Evolutionary conservation across 2,797 vertebrate species (phyloP), one percentile per base, ranked within the genome.

Genomic region (Salarias fasciatus): DNA sequence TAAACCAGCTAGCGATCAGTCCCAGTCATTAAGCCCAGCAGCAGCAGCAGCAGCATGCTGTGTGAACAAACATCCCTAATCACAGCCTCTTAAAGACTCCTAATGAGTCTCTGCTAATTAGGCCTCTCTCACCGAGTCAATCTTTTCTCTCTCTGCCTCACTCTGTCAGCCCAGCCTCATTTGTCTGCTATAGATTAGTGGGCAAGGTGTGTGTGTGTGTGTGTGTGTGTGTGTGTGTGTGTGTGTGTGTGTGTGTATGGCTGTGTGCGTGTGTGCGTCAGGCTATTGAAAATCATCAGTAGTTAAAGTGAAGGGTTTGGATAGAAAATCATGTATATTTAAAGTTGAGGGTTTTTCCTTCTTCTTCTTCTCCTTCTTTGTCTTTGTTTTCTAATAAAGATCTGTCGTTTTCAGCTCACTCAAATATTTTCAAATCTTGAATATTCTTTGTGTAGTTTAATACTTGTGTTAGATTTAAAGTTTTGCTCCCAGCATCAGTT

Each of bases 251-350:
- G 33, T 37, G 48, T 46, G 50, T 54, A 40, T 43, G 35, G 47
- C 28, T 37, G 68, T 55, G 42, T 56, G 53, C 51, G 65, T 61
- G 31, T 59, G 63, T 58, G 50, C 36, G 70, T 38, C n/a, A n/a
- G n/a, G 81, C 88, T 91, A 94, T 93, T 92, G 94, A 93, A 92
- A 94, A 91, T 92, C 93, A 94, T 94, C 94, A 95, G 94, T 95
- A 95, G 93, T 95, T 95, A 95, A 95, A 75, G 75, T 64, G 89
- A 24, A 89, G 79, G 88, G 83, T 90, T 90, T 90, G 89, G 87
- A 92, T 90, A 88, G 91, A 80, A 78, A 86, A 63, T 89, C 83
- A 80, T 88, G 77, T 82, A 86, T 88, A 70, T 88, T 91, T 88
- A 83, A 89, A 82, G 46, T 18, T 38, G 15, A 56, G 61, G 50